Base-by-base conservation (phyloP, 2,797 vertebrate genomes). In the Crenuchus spilurus region DNA sequence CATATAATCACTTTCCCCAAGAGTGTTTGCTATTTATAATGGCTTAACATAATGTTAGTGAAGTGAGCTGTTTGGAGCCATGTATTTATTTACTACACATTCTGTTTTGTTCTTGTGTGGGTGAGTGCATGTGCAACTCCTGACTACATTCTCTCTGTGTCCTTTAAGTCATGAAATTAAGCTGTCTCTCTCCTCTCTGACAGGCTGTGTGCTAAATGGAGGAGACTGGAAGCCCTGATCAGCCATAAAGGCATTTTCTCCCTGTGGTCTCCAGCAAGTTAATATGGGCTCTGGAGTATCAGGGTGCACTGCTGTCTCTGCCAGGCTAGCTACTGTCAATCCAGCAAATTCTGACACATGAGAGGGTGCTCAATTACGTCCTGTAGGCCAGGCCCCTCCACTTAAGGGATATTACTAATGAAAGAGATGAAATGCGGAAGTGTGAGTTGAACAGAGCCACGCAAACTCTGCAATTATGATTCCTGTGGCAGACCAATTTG, bases 401-500 rank as follows among this genome's bases (percentile, higher is more conserved):
- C 66, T 74, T 14, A 42, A 55, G 69, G 71, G 75, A 71, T 62
- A 70, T 67, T 62, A 39, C 61, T 77, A 68, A 80, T 63, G 46
- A 54, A 67, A 71, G 55, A 70, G 64, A 71, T 74, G 26, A 74
- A 77, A 67, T 74, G 28, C 44, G 41, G 63, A 24, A 44, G 67
- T 41, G 60, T n/a, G 68, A 57, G 28, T 65, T 33, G 33, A 65
- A 51, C 51, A 26, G 60, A 70, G 60, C 26, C 48, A 58, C 26
- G 54, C 14, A 77, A 78, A 74, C 42, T 52, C 58, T 51, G 66
- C 66, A 70, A 65, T 78, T 74, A 55, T 63, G 71, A 77, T 57
- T 80, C 62, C 37, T 63, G 35, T 61, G 67, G 75, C 66, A 66
- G 61, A 57, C 57, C 81, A 83, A 80, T 83, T 78, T 80, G 22